A percentile compares a stretch with the other conserved stretches of the same genome.
These are phyloP conservation scores for Cichlasoma orientale DNA, from an alignment of 2,797 vertebrate species.

Conservation along the genomic window DNA sequence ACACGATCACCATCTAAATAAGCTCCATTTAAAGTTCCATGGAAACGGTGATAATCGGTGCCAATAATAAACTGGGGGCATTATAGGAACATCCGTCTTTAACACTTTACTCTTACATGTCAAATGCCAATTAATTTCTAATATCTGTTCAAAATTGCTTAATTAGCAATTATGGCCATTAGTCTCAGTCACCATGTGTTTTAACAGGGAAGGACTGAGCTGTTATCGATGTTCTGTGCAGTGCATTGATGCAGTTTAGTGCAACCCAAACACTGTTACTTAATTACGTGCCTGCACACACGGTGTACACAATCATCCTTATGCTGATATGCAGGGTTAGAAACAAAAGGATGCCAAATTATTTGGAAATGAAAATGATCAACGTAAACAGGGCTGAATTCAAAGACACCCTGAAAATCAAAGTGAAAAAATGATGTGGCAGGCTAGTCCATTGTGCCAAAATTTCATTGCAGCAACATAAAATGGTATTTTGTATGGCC, in stretches of 20 bases:
- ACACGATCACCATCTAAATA: not conserved
- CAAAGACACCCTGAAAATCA: too few relatives aligned
- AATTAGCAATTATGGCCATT: not conserved
- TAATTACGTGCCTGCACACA: not conserved
- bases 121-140: constrained; percentile 70
- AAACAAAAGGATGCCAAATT: too few relatives aligned
- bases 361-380: too few relatives aligned
- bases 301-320: too few relatives aligned
- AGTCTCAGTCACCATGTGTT: not conserved
- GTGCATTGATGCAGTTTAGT: not conserved
- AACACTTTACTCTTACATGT: constrained; percentile 50
- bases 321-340: too few relatives aligned
- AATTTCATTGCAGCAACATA: too few relatives aligned
- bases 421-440: too few relatives aligned
- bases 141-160: not conserved
- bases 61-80: constrained; percentile 56
- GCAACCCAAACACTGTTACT: not conserved
- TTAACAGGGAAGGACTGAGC: not conserved
- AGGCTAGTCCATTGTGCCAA: too few relatives aligned
- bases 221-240: not conserved
- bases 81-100: constrained; percentile 2
- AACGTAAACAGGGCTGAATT: too few relatives aligned
- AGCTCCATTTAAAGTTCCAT: not conserved
- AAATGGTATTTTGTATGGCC: too few relatives aligned
- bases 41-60: constrained; percentile 48